Evolutionary conservation across 1,140 invertebrate species (phyloP).

Genomic region (Drosophila chauvacae): DNA sequence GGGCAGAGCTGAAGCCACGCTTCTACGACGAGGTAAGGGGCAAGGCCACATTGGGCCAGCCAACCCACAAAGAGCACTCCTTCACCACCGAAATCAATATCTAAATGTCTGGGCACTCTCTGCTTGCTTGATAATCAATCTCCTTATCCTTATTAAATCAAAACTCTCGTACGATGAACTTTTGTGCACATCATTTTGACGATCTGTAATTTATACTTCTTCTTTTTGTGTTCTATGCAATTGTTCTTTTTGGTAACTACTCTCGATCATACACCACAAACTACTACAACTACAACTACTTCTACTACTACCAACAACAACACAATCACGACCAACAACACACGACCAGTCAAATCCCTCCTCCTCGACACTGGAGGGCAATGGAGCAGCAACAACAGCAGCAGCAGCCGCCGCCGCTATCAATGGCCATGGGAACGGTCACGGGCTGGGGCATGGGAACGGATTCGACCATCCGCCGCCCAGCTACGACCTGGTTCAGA

Average conservation of each 20-base stretch:
- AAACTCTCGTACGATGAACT: conserved; percentile 61
- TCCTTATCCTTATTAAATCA: conserved; percentile 52
- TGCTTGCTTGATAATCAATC: conserved; percentile 70
- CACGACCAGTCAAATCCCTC: conserved; percentile 78
- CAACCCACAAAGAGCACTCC: conserved; percentile 40
- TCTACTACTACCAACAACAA: conserved; percentile 2
- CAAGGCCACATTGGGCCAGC: neutral
- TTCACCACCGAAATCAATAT: conserved; percentile 53
- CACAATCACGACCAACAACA: conserved; percentile 29
- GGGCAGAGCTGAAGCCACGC: conserved; percentile 72
- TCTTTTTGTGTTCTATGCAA: conserved; percentile 70
- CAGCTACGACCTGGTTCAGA: conserved; percentile 84
- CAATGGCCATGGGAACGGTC: conserved; percentile 49
- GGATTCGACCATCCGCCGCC: conserved; percentile 82
- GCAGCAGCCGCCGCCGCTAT: conserved; percentile 19
- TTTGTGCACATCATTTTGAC: conserved; percentile 73
- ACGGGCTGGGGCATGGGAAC: conserved; percentile 51
- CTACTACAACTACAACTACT: conserved; percentile 14
- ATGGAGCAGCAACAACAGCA: conserved; percentile 38
- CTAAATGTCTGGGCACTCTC: conserved; percentile 80
- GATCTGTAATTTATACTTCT: conserved; percentile 64
- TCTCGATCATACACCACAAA: conserved; percentile 56
- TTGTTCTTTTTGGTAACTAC: conserved; percentile 73
- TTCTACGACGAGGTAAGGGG: conserved; percentile 83
- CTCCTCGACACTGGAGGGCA: conserved; percentile 77